Base-by-base conservation (phyloP, 2,113 vertebrate species). In the Odontophorus gujanensis region DNA sequence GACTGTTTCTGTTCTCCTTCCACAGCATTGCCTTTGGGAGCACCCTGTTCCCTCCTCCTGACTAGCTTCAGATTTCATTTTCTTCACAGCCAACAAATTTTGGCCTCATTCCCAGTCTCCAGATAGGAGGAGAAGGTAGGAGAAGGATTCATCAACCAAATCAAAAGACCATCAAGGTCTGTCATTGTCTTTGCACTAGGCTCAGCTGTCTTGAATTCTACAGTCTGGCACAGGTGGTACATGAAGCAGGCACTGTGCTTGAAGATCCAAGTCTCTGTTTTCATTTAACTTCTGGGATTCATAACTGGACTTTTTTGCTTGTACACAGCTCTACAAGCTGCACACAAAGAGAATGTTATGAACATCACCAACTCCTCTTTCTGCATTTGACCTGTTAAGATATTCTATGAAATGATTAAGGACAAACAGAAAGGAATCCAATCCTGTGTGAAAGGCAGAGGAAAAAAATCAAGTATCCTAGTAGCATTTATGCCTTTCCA, bases 131-230 rank as follows among this genome's bases (percentile, higher is more conserved):
- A 19, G 30, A 57, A 32, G 51, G 21, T 47, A 83, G 36, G 17
- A 88, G 19, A 79, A 88, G 30, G 2, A 6, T 8, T 45, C 30
- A 80, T 63, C 28, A 28, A 28, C 20, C 13, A 67, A 91, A 69
- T 4, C n/a, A 79, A 17, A n/a, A 67, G n/a, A 75, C 19, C 2
- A 0, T 13, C 26, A 68, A 1, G 3, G 1, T 73, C n/a, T 68
- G 43, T n/a, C 63, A 59, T 5, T 5, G 4, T 50, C 38, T 71
- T 78, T 85, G 62, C 7, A 48, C 8, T 6, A 50, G 14, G 7
- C 22, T 71, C 72, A 21, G 16, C 8, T 82, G 13, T 47, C 51
- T 82, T 57, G 26, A 22, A 7, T 11, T 67, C 51, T 88, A n/a
- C 7, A 71, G 2, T 28, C 25, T 82, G 57, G 42, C 3, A 88